These are phyloP conservation scores for Mystacornis crossleyi DNA, from an alignment of 2,113 vertebrate genomes.

Conservation along the genomic window DNA sequence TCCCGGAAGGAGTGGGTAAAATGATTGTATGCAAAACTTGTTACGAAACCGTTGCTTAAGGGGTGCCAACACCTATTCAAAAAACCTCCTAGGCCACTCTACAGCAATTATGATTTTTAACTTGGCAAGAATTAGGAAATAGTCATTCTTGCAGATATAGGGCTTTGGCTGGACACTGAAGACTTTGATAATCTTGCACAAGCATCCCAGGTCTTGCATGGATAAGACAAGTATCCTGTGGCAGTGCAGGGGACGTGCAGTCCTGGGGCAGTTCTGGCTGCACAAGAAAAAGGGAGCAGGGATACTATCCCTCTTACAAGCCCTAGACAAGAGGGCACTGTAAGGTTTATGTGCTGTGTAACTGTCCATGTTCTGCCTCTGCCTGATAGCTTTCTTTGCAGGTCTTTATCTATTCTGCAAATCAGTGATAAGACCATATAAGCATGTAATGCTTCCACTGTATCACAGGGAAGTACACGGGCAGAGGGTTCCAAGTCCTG, in stretches of 20 bases:
- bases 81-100: background rate
- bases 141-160: background rate
- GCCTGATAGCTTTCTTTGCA: background rate
- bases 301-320: background rate
- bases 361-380: background rate
- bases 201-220: background rate
- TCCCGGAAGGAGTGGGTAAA: background rate
- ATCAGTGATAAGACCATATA: background rate
- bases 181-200: background rate
- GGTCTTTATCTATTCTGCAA: background rate
- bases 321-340: background rate
- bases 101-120: background rate
- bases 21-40: background rate
- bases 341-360: background rate
- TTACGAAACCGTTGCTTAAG: background rate
- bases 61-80: background rate
- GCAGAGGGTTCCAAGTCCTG: background rate
- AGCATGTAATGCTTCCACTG: background rate
- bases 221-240: fast-evolving
- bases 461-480: background rate
- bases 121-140: background rate
- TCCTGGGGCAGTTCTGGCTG: background rate
- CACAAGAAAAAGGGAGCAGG: background rate
- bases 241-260: background rate
- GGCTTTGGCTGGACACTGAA: background rate